A percentile compares a stretch with the other conserved stretches of the same genome.
Evolutionary conservation across 2,113 vertebrate genomes (phyloP).

Genomic region (Chloropsis cyanopogon): DNA sequence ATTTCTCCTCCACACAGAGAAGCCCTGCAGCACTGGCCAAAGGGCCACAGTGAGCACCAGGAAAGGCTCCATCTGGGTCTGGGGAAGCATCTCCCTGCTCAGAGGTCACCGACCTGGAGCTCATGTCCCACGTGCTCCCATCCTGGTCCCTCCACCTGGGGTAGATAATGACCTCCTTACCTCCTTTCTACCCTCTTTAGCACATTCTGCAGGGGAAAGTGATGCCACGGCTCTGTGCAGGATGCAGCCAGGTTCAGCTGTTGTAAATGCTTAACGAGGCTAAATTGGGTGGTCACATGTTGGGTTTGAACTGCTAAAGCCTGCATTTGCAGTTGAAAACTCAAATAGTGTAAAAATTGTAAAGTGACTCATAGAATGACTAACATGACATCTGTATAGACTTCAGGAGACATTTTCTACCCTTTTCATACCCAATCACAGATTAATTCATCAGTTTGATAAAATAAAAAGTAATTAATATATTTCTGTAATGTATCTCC

Average conservation of each 20-base stretch:
- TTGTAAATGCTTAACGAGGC: neutral
- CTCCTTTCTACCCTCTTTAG: neutral
- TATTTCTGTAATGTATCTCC: constrained; percentile 47
- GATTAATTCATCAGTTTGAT: constrained; percentile 59
- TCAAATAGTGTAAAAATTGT: constrained; percentile 13
- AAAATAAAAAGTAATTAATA: constrained; percentile 66
- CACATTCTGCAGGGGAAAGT: neutral
- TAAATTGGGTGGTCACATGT: neutral
- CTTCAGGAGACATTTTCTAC: constrained; percentile 31
- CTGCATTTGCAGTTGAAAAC: neutral
- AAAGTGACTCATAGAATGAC: constrained; percentile 18
- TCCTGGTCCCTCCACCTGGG: neutral
- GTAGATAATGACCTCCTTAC: neutral
- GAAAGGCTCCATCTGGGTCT: neutral
- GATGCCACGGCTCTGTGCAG: neutral
- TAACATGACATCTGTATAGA: constrained; percentile 17
- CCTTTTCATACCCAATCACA: constrained; percentile 30
- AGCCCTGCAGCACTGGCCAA: neutral
- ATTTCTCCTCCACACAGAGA: neutral
- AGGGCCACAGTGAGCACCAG: neutral
- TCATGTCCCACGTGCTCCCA: neutral
- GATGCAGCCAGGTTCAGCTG: neutral
- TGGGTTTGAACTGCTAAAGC: neutral
- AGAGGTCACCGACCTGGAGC: neutral
- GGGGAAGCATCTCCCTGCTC: neutral